Percentiles rank a stretch among this genome's conserved stretches.
phyloP scores from a whole-genome alignment of 2,113 vertebrate species.

The Malaclemys terrapin region DNA sequence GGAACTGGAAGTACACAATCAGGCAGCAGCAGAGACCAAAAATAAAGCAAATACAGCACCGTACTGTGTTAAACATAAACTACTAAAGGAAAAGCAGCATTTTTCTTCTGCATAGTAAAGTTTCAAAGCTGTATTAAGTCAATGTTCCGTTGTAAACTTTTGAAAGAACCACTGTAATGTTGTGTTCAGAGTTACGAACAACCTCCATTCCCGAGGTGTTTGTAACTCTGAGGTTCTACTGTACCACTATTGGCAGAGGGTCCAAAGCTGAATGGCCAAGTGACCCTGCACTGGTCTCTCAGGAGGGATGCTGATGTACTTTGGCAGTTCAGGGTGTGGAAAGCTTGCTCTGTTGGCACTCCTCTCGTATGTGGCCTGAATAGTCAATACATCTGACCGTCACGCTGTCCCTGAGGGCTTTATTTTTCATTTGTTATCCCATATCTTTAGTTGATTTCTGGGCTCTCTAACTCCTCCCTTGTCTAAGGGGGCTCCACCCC shows the following conservation, averaged over 20 bases:
- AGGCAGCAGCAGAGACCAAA: too few relatives aligned
- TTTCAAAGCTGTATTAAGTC: too few relatives aligned
- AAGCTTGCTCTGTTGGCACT: not conserved
- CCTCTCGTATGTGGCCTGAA: accelerated
- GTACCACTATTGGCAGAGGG: not conserved
- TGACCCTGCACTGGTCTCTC: accelerated
- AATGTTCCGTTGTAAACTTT: too few relatives aligned
- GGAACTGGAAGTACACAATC: too few relatives aligned
- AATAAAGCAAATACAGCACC: too few relatives aligned
- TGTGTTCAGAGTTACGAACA: too few relatives aligned
- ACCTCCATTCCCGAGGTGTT: too few relatives aligned
- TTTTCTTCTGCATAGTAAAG: too few relatives aligned
- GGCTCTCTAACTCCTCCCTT: not conserved
- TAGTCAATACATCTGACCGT: not conserved
- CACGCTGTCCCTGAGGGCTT: not conserved
- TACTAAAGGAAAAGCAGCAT: too few relatives aligned
- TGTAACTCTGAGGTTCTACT: too few relatives aligned
- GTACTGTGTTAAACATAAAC: too few relatives aligned
- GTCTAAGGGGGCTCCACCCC: not conserved
- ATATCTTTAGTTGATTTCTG: not conserved
- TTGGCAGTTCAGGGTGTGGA: accelerated
- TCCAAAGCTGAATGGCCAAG: not conserved
- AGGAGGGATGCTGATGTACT: accelerated
- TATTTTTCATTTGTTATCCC: not conserved
- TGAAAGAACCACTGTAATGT: too few relatives aligned